Evolutionary conservation across 2,797 vertebrate species (phyloP).

Genomic region (Cryptoblepharus egeriae): DNA sequence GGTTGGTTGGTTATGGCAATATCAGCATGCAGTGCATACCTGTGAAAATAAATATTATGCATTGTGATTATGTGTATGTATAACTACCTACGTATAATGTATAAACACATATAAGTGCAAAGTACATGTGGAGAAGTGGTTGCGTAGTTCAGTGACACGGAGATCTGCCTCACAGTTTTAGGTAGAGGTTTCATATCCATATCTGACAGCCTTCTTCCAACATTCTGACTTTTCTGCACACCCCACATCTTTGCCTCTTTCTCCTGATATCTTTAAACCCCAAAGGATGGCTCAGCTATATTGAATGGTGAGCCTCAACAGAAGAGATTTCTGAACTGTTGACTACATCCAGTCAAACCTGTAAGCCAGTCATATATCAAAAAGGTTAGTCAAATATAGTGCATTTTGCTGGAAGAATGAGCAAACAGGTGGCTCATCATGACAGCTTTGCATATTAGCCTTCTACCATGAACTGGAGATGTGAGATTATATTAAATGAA

Average conservation of each 20-base stretch:
- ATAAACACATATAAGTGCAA: neutral
- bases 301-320: neutral
- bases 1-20: no score
- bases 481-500: conserved; percentile 37
- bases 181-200: neutral
- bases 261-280: neutral
- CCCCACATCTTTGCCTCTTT: neutral
- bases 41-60: no score
- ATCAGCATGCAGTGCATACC: no score
- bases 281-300: conserved; percentile 2
- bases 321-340: conserved; percentile 10
- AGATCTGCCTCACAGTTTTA: neutral
- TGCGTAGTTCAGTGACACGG: neutral
- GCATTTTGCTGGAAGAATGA: conserved; percentile 12
- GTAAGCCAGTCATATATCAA: conserved; percentile 13
- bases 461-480: conserved; percentile 7
- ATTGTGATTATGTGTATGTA: no score
- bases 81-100: no score
- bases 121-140: neutral
- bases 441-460: conserved; percentile 34
- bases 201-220: conserved; percentile 2
- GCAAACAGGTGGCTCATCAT: conserved; percentile 16
- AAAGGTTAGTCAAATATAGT: conserved; percentile 27
- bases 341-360: conserved; percentile 26
- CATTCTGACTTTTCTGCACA: neutral